Evolutionary conservation across 2,113 vertebrate genomes (phyloP).

Genomic region (Nycticryphes semicollaris): DNA sequence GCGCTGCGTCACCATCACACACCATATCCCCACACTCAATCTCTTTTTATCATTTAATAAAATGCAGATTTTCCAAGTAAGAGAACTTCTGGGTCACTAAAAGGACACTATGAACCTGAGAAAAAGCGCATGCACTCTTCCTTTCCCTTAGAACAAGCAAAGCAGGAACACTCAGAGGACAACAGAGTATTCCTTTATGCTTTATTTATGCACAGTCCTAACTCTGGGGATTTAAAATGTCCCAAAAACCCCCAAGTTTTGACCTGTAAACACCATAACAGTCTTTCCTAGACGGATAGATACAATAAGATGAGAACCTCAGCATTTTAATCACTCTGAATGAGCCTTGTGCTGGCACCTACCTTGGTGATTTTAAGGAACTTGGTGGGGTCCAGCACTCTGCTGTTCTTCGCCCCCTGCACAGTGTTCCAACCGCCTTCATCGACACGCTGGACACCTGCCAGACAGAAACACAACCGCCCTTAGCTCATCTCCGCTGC

Average conservation of each 20-base stretch:
- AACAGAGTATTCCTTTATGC: not conserved
- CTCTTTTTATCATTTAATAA: not conserved
- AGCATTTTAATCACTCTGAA: not conserved
- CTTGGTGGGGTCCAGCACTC: conserved; percentile 95
- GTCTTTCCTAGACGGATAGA: not conserved
- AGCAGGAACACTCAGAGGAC: not conserved
- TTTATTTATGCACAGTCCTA: not conserved
- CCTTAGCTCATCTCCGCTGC: not conserved
- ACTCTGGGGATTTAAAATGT: not conserved
- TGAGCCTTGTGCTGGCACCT: not conserved
- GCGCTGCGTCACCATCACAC: not conserved
- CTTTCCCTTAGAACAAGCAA: not conserved
- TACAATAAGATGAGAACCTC: not conserved
- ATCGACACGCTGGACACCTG: conserved; percentile 86
- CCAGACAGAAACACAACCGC: not conserved
- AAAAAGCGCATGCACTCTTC: not conserved
- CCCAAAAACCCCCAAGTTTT: not conserved
- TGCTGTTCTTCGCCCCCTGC: conserved; percentile 93
- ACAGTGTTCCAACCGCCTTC: conserved; percentile 95
- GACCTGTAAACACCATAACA: accelerated
- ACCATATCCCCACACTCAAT: accelerated
- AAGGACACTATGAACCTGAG: not conserved
- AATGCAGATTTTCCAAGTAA: not conserved
- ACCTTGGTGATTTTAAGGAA: conserved; percentile 99
- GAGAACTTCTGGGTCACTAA: not conserved